These are phyloP conservation scores for Eptatretus burgeri DNA, from an alignment of 2,113 vertebrate species.

Conservation along the genomic window DNA sequence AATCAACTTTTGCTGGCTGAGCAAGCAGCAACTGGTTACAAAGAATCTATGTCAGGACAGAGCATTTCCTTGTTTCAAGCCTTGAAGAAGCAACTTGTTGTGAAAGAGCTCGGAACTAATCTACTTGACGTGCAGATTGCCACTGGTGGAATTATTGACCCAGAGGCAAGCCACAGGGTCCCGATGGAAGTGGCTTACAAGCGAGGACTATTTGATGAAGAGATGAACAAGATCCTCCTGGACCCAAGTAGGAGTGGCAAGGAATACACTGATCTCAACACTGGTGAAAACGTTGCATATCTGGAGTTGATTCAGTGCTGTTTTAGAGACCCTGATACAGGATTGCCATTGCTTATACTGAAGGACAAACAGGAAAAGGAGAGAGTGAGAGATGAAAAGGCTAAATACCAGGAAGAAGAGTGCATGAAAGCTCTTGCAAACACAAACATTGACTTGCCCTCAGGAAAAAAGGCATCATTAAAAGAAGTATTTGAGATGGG, in stretches of 20 bases:
- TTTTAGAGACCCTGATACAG: conserved; percentile 14
- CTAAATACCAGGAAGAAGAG: conserved; percentile 12
- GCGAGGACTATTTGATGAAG: conserved; percentile 39
- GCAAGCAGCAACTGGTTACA: conserved; percentile 41
- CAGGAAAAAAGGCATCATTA: not conserved
- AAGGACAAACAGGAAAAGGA: conserved; percentile 12
- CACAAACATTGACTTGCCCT: not conserved
- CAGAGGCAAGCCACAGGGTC: conserved; percentile 27
- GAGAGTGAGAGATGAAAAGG: not conserved
- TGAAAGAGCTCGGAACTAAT: conserved; percentile 22
- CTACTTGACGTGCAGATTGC: conserved; percentile 28
- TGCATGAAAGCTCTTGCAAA: conserved; percentile 14
- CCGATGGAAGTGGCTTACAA: conserved; percentile 37
- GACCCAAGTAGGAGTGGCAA: conserved; percentile 35
- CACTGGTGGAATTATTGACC: conserved; percentile 41
- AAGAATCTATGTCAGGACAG: conserved; percentile 28
- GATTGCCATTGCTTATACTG: conserved; percentile 20
- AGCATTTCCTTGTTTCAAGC: conserved; percentile 45
- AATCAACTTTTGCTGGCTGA: conserved; percentile 37
- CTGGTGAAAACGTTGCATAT: conserved; percentile 30
- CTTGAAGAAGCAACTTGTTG: conserved; percentile 30
- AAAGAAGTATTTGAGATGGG: conserved; percentile 10
- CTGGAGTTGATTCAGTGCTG: conserved; percentile 27
- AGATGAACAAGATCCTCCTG: conserved; percentile 27
- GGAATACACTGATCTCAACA: conserved; percentile 39